These are phyloP conservation scores for Acrobasis repandana DNA, from an alignment of 2,888 invertebrate species.

Conservation along the genomic window DNA sequence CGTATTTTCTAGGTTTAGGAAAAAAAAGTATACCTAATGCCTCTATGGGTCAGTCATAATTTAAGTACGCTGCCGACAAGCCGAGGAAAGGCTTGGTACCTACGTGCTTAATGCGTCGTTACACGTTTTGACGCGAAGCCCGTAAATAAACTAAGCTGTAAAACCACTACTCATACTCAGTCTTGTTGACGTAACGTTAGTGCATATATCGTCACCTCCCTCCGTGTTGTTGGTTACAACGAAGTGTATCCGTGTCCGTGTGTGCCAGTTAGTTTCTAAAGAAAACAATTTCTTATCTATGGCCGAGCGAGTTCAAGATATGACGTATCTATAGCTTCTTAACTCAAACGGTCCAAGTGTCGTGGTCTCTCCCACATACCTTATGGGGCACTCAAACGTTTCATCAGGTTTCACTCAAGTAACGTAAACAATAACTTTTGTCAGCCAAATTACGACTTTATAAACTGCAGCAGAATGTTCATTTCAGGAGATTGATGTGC, in stretches of 20 bases:
- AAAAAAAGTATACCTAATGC: neutral
- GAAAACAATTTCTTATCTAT: conserved; percentile 21
- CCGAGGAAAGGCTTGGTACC: conserved; percentile 1
- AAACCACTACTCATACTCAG: conserved; percentile 7
- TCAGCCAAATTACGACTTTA: conserved; percentile 40
- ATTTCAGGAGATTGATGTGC: conserved; percentile 29
- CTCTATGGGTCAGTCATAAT: neutral
- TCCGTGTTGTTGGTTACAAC: conserved; percentile 6
- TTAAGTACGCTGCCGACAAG: neutral
- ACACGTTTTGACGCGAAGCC: conserved; percentile 5
- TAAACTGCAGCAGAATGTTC: conserved; percentile 31
- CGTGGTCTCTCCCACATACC: conserved; percentile 55
- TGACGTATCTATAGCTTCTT: conserved; percentile 42
- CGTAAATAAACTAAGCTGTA: conserved; percentile 21
- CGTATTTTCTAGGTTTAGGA: neutral
- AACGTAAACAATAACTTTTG: conserved; percentile 58
- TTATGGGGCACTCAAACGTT: conserved; percentile 60
- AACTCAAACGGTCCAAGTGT: conserved; percentile 39
- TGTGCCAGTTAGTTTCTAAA: conserved; percentile 18
- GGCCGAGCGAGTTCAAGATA: conserved; percentile 11
- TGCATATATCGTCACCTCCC: conserved; percentile 16
- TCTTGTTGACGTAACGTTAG: conserved; percentile 18
- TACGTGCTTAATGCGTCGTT: conserved; percentile 15
- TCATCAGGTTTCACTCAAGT: conserved; percentile 56
- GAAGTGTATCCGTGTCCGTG: conserved; percentile 19